These are phyloP conservation scores for Sebastiscus tertius DNA, from an alignment of 2,797 vertebrate genomes.

Conservation along the genomic window DNA sequence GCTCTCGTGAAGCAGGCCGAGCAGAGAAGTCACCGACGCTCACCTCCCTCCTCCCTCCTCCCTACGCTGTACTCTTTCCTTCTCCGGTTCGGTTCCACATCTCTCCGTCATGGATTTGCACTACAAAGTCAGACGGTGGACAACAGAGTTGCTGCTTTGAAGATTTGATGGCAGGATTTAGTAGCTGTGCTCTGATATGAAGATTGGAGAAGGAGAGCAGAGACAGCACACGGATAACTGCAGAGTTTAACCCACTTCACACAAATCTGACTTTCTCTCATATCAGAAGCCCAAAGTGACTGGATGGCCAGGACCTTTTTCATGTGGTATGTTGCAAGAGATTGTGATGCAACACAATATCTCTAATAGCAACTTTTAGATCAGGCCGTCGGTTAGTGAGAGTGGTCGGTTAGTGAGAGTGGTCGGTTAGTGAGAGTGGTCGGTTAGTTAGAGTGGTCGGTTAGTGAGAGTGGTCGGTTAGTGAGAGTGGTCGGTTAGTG, in stretches of 20 bases:
- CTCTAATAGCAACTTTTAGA: neutral
- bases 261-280: neutral
- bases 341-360: neutral
- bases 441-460: too few species aligned
- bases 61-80: neutral
- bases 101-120: neutral
- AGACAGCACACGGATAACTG: neutral
- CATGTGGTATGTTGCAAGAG: neutral
- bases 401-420: neutral
- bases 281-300: neutral
- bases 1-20: conserved; percentile 12
- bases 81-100: neutral
- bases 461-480: too few species aligned
- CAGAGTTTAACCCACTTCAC: neutral
- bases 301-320: neutral
- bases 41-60: neutral
- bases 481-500: too few species aligned
- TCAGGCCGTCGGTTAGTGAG: neutral
- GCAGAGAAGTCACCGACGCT: neutral
- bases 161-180: conserved; percentile 4
- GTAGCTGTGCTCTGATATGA: neutral
- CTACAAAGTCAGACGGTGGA: conserved; percentile 6
- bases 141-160: conserved; percentile 9
- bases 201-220: neutral
- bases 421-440: too few species aligned